These are phyloP conservation scores for Schlechtendalia chinensis DNA, from an alignment of 1,140 invertebrate species.

Conservation along the genomic window DNA sequence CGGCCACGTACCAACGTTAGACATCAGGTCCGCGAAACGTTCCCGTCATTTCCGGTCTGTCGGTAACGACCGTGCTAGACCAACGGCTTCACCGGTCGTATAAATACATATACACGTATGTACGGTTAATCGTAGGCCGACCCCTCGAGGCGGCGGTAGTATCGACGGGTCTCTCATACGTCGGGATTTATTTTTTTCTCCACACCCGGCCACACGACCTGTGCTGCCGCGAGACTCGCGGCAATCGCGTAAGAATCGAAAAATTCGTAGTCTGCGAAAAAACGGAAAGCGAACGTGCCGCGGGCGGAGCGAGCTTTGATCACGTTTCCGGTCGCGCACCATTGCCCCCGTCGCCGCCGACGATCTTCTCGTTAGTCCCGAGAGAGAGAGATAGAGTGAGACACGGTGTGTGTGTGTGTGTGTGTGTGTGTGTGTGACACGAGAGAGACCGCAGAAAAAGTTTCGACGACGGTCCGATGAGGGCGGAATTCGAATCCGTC, in stretches of 20 bases:
- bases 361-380: slow-evolving; percentile 27
- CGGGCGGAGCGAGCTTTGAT: neutral
- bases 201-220: neutral
- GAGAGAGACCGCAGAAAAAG: slow-evolving; percentile 4
- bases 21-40: neutral
- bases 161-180: neutral
- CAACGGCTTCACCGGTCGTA: neutral
- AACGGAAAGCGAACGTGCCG: neutral
- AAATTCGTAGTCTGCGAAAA: neutral
- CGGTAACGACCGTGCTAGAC: neutral
- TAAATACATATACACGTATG: neutral
- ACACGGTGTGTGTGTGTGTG: too few relatives aligned
- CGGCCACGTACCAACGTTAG: too few relatives aligned
- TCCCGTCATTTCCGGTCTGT: slow-evolving; percentile 14
- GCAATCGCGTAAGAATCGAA: too few relatives aligned
- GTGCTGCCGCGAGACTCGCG: too few relatives aligned
- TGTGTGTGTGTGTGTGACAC: too few relatives aligned
- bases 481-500: slow-evolving; percentile 31
- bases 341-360: neutral
- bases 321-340: slow-evolving; percentile 32
- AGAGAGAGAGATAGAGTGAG: neutral
- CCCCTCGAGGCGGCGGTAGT: neutral
- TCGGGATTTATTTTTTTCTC: neutral
- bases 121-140: neutral
- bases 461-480: slow-evolving; percentile 22